These are phyloP conservation scores for Tolmerus cingulatus DNA, from an alignment of 2,888 invertebrate genomes.

Conservation along the genomic window DNA sequence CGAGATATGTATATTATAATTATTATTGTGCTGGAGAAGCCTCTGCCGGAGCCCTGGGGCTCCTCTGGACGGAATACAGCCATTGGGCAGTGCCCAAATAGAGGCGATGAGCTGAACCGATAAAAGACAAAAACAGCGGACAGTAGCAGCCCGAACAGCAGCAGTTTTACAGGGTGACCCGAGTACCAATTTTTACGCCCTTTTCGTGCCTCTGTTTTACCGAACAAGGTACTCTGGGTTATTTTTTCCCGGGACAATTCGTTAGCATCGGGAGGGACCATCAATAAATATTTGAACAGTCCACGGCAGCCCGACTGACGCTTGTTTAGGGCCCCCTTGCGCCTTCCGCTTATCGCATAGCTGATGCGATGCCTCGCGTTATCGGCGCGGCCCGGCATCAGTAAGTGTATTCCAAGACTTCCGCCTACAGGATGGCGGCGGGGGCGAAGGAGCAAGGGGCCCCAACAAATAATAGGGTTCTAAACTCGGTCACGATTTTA, in stretches of 20 bases:
- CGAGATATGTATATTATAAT: slow-evolving; percentile 19
- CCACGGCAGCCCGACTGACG: not conserved
- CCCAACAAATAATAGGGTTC: not conserved
- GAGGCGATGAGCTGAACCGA: not conserved
- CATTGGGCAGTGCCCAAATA: not conserved
- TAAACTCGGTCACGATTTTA: slow-evolving; percentile 7
- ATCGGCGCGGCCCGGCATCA: not conserved
- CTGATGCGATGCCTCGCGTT: not conserved
- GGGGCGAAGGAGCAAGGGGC: not conserved
- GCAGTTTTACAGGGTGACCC: not conserved
- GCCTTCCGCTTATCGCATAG: not conserved
- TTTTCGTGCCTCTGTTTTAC: not conserved
- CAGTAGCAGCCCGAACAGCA: not conserved
- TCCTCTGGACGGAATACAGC: not conserved
- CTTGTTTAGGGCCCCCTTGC: not conserved
- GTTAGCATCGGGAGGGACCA: not conserved
- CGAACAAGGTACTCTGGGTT: not conserved
- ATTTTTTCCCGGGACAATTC: not conserved
- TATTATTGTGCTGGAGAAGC: not conserved
- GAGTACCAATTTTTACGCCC: not conserved
- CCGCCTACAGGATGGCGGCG: not conserved
- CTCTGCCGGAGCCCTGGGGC: not conserved
- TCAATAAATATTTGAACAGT: slow-evolving; percentile 12
- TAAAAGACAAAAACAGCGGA: not conserved
- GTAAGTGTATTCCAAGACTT: not conserved